These are phyloP conservation scores for Acrossocheilus wenchowensis DNA, from an alignment of 2,797 vertebrate species.

Conservation along the genomic window DNA sequence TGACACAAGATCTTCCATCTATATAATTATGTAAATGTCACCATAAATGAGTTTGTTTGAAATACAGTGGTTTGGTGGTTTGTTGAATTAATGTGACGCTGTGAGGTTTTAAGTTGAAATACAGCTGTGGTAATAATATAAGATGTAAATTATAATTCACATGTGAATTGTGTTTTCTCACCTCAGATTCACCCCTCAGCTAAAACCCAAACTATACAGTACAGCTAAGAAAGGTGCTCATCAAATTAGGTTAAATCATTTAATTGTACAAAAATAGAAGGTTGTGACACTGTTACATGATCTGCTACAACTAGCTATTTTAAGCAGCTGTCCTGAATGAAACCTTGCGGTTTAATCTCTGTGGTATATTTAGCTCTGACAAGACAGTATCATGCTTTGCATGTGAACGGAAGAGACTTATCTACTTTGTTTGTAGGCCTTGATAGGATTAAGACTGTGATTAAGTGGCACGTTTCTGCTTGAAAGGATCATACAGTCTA, in stretches of 20 bases:
- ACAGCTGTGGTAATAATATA: not conserved
- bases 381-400: constrained; percentile 26
- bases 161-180: not conserved
- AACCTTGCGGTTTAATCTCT: constrained; percentile 30
- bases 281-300: not conserved
- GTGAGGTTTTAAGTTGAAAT: not conserved
- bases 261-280: not conserved
- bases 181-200: not conserved
- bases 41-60: not conserved
- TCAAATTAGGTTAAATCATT: not conserved
- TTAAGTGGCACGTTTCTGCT: constrained; percentile 44
- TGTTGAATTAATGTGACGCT: not conserved
- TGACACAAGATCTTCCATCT: not conserved
- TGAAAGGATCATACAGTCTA: not conserved
- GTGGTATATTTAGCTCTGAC: constrained; percentile 33
- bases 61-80: not conserved
- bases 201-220: not conserved
- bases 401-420: constrained; percentile 41
- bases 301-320: constrained; percentile 44
- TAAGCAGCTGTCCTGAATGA: not conserved
- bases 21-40: not conserved
- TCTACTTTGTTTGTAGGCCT: constrained; percentile 36
- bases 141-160: not conserved
- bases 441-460: constrained; percentile 51
- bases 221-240: not conserved